Evolutionary conservation across 2,113 vertebrate species (phyloP).

Genomic region (western clawed frog (Xenopus tropicalis)): UCB_Xtro_10.0 CM004450.2:95725501-95726000

Average conservation of each 20-base stretch:
- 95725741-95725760: conserved; percentile 48
- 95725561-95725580: conserved; percentile 73
- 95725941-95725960: no score
- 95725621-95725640: conserved; percentile 57
- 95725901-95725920: no score
- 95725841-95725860: conserved; percentile 53
- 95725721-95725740: conserved; percentile 68
- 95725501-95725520: conserved; percentile 70
- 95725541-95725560: conserved; percentile 70
- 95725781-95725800: conserved; percentile 71
- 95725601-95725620: conserved; percentile 55
- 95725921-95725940: no score
- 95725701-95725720: conserved; percentile 65
- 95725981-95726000: no score
- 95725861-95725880: conserved; percentile 53
- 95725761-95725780: conserved; percentile 65
- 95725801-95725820: conserved; percentile 70
- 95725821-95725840: conserved; percentile 59
- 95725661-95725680: conserved; percentile 71
- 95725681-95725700: conserved; percentile 71
- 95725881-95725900: conserved; percentile 31
- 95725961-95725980: no score
- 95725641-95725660: conserved; percentile 68
- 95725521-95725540: conserved; percentile 72
- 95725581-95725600: conserved; percentile 69